These are phyloP conservation scores for Takifugu bimaculatus DNA, from an alignment of 2,113 vertebrate species.

Conservation along the genomic window DNA sequence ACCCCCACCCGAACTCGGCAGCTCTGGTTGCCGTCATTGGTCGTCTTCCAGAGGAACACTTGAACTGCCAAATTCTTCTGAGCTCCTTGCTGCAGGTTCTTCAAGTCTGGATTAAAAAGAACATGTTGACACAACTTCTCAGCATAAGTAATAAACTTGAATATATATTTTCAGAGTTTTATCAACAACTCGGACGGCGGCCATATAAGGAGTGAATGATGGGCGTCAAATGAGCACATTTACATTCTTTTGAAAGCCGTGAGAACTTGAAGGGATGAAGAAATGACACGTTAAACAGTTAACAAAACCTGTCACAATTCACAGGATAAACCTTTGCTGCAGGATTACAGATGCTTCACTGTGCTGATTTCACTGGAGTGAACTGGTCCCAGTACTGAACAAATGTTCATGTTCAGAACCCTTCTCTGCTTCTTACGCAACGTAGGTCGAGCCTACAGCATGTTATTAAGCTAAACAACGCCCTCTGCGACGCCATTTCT, in stretches of 20 bases:
- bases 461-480: not conserved
- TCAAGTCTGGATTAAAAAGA: not conserved
- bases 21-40: not conserved
- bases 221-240: not conserved
- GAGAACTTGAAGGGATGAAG: not conserved
- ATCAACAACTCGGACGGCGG: not conserved
- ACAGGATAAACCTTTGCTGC: not conserved
- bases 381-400: too few relatives aligned
- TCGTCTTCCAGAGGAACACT: constrained; percentile 2
- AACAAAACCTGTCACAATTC: not conserved
- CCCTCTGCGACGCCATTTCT: not conserved
- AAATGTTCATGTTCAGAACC: too few relatives aligned
- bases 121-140: not conserved
- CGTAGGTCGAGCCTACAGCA: not conserved
- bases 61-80: not conserved
- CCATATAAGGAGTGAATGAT: not conserved
- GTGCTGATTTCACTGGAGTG: too few relatives aligned
- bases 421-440: not conserved
- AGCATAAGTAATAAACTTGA: not conserved
- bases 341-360: too few relatives aligned
- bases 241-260: not conserved
- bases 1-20: not conserved
- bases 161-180: not conserved
- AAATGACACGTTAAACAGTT: not conserved
- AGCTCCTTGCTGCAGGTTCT: not conserved